These are phyloP conservation scores for Scotopteryx bipunctaria DNA, from an alignment of 2,888 invertebrate genomes.

Conservation along the genomic window DNA sequence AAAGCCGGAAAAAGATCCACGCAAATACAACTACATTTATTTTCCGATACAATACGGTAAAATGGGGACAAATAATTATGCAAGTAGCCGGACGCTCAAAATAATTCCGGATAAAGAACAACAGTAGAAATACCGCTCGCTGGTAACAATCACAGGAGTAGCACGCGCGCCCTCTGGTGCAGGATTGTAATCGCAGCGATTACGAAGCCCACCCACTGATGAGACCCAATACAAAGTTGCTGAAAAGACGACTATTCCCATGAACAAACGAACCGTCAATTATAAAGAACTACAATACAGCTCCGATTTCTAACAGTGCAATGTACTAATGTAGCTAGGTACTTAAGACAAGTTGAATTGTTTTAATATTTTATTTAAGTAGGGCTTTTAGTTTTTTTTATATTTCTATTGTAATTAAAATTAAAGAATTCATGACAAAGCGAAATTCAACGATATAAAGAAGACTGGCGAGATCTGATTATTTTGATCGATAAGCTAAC, in stretches of 20 bases:
- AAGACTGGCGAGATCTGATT: not conserved
- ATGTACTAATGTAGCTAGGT: too few relatives aligned
- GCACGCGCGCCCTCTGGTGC: constrained; percentile 58
- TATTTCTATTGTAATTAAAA: too few relatives aligned
- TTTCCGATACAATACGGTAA: too few relatives aligned
- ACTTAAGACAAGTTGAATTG: too few relatives aligned
- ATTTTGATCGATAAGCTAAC: not conserved
- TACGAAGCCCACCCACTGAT: constrained; percentile 59
- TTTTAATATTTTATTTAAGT: too few relatives aligned
- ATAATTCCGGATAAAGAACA: not conserved
- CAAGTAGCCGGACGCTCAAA: not conserved
- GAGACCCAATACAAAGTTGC: constrained; percentile 41
- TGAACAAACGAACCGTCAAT: constrained; percentile 1
- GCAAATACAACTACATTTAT: too few relatives aligned
- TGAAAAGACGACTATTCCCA: constrained; percentile 14
- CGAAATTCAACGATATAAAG: too few relatives aligned
- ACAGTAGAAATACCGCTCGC: constrained; percentile 4
- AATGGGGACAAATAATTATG: too few relatives aligned
- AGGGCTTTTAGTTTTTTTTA: too few relatives aligned
- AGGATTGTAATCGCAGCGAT: constrained; percentile 53
- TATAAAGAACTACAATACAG: too few relatives aligned
- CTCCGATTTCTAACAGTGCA: too few relatives aligned
- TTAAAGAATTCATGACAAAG: too few relatives aligned
- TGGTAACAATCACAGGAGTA: constrained; percentile 37
- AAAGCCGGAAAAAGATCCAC: not conserved